These are phyloP conservation scores for Dilophus febrilis DNA, from an alignment of 2,888 invertebrate genomes.

Conservation along the genomic window DNA sequence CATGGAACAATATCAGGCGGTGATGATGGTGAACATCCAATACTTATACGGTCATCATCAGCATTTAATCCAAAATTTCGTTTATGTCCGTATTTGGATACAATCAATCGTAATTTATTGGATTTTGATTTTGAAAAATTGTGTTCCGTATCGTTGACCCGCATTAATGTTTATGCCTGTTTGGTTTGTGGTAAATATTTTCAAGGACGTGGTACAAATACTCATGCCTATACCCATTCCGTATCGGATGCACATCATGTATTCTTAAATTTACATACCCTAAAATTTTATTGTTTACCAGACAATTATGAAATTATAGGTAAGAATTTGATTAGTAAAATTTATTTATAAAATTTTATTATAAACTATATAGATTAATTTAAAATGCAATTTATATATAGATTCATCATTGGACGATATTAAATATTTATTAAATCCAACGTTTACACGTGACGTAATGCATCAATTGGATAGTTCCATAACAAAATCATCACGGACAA, in stretches of 20 bases:
- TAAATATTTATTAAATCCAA: slow-evolving; percentile 95
- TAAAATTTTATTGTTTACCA: slow-evolving; percentile 96
- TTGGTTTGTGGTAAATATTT: slow-evolving; percentile 99
- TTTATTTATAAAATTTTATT: no score
- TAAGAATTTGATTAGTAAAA: no score
- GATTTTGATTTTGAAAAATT: slow-evolving; percentile 99
- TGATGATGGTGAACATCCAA: no score
- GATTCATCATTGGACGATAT: slow-evolving; percentile 96
- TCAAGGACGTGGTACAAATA: slow-evolving; percentile 89
- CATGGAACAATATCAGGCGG: no score
- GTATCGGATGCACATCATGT: slow-evolving; percentile 97
- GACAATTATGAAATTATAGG: slow-evolving; percentile 99
- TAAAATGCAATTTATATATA: no score
- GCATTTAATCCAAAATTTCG: slow-evolving; percentile 34
- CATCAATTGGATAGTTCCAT: slow-evolving; percentile 48
- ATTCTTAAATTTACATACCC: slow-evolving; percentile 86
- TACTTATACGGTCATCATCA: no score
- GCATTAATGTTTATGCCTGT: slow-evolving; percentile 99
- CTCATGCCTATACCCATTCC: slow-evolving; percentile 97
- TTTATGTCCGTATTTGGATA: slow-evolving; percentile 92
- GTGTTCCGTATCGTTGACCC: slow-evolving; percentile 91
- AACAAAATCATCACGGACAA: slow-evolving; percentile 80
- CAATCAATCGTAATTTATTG: slow-evolving; percentile 88
- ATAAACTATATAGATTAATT: no score
- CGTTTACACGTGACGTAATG: slow-evolving; percentile 74